Base-by-base conservation (phyloP, 2,797 vertebrate genomes). In the Borostomias antarcticus region DNA sequence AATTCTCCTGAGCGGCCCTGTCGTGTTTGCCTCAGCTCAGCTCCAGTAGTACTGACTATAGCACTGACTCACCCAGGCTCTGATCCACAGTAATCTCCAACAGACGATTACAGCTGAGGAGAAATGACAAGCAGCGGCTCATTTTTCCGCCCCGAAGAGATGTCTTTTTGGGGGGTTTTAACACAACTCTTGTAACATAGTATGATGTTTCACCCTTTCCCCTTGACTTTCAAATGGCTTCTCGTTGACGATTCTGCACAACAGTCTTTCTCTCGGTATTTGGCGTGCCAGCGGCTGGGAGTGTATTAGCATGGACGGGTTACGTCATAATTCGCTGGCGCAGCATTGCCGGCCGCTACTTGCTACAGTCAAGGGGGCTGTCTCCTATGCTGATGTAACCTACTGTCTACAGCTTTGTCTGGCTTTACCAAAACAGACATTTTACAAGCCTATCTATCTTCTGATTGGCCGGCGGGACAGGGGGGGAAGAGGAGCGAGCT, bases 391-490 rank as follows among this genome's bases (percentile, higher is more conserved):
- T 82, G 63, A 57, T 77, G 68, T 64, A 67, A 57, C 72, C 59
- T 35, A 32, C 63, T 73, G 78, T 79, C 66, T 71, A 72, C 33
- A 56, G 70, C 68, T 82, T 78, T 78, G 74, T 83, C 77, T 75
- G 67, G 62, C 52, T 37, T 64, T 56, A 73, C 47, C 69, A 60
- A 72, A 60, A 70, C 64, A 75, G 58, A 73, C 59, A 62, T 72
- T 76, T 77, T 66, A 80, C 58, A 51, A 72, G 54, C 58, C 35
- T 62, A 68, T n/a, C n/a, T n/a, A n/a, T 72, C 76, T 62, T 77
- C 70, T 60, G 65, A 50, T 73, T 58, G 51, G 61, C 62, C 70
- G 63, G 48, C 40, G 73, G 69, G 47, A 65, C 70, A 65, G 33
- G 70, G n/a, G n/a, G n/a, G 59, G 40, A 43, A 61, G 72, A 71